These are phyloP conservation scores for Trichopria drosophilae DNA, from an alignment of 2,888 invertebrate genomes.

Conservation along the genomic window DNA sequence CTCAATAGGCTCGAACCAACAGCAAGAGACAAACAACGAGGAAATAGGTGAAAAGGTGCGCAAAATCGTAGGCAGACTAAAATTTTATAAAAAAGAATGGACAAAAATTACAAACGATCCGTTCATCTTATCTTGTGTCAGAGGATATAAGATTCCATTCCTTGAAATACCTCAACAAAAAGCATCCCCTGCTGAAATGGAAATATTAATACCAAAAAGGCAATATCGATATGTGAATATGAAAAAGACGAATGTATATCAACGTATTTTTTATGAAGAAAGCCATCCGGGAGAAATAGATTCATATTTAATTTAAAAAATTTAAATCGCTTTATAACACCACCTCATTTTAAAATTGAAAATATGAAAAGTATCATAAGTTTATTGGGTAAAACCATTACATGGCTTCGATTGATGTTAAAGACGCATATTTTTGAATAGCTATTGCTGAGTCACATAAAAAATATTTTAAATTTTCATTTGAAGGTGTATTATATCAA, in stretches of 20 bases:
- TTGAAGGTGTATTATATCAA: too few species aligned
- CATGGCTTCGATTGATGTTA: too few species aligned
- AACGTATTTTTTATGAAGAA: slow-evolving; percentile 7
- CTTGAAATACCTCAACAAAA: background rate
- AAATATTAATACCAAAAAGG: slow-evolving; percentile 12
- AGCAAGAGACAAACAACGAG: too few species aligned
- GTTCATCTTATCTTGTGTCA: slow-evolving; percentile 17
- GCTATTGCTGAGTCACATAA: too few species aligned
- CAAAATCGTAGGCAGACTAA: slow-evolving; percentile 16
- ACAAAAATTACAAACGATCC: slow-evolving; percentile 19
- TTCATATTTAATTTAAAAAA: slow-evolving; percentile 15
- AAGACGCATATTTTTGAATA: too few species aligned
- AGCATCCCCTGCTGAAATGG: background rate
- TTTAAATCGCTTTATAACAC: slow-evolving; percentile 15
- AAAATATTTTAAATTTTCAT: too few species aligned
- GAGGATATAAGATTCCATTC: slow-evolving; percentile 21
- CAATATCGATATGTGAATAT: slow-evolving; percentile 11
- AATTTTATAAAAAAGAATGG: slow-evolving; percentile 14
- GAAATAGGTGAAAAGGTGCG: too few species aligned
- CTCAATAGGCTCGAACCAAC: too few species aligned
- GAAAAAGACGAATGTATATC: slow-evolving; percentile 15
- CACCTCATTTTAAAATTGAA: slow-evolving; percentile 16
- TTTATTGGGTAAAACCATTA: background rate
- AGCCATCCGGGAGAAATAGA: slow-evolving; percentile 11
- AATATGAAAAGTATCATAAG: slow-evolving; percentile 11